Base-by-base conservation (phyloP, 2,888 invertebrate genomes). In the Sturmia bella region DNA sequence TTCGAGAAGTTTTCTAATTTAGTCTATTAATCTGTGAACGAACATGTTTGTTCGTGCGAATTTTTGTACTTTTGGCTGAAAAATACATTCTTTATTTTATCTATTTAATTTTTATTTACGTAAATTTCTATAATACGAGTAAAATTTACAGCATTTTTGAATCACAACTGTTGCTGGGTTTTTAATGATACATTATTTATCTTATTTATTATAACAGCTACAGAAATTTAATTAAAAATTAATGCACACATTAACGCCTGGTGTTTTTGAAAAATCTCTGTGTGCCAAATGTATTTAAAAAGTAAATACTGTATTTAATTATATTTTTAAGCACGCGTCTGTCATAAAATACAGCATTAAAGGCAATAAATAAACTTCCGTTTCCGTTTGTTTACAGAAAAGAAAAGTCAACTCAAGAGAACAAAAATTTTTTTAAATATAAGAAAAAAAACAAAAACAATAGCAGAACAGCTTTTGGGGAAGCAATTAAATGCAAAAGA, bases 281-380 rank as follows among this genome's bases (percentile, higher is more conserved):
- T n/a, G 57, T 50, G 50, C n/a, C 12, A 13, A 12, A 24, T 61
- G 27, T 61, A 12, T 12, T 61, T 27, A 54, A 68, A 52, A n/a
- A n/a, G n/a, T 27, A 68, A 43, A 76, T 54, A 43, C 27, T 57
- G 57, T 56, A 54, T 39, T 57, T 41, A 41, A 59, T 21, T 15
- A 17, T 59, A 21, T 78, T 45, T 59, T 61, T 37, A 15, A 6
- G 52, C 27, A 32, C 37, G 19, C 15, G 41, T 15, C 27, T 64
- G 48, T 52, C 61, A 57, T 64, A 54, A 76, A 61, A 68, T 39
- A 17, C 2, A 57, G 27, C 27, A 9, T 45, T 57, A 50, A 72
- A 63, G 61, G 61, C 56, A 66, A 73, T 73, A 79, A 79, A 79
- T 43, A 19, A 61, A 73, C 61, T 73, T 79, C 79, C 79, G 79